A percentile compares a stretch with the other conserved stretches of the same genome.
These are phyloP conservation scores for Melinopterus prodromus DNA, from an alignment of 2,888 invertebrate genomes.

Conservation along the genomic window DNA sequence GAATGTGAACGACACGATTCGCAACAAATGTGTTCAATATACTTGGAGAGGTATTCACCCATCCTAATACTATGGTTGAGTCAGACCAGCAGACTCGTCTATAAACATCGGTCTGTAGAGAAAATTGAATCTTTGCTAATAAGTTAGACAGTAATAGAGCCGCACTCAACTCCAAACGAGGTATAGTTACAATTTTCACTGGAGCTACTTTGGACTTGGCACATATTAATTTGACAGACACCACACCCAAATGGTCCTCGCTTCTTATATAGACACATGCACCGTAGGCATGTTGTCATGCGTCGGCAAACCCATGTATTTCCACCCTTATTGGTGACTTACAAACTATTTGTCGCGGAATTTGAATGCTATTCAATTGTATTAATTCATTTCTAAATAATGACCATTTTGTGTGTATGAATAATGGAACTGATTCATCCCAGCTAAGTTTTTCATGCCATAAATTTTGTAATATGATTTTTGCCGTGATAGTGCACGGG, in stretches of 20 bases:
- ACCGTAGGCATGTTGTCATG: constrained; percentile 33
- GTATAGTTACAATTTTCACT: constrained; percentile 41
- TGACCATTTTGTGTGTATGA: constrained; percentile 32
- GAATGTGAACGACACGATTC: background rate
- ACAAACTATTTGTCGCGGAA: background rate
- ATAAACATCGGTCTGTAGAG: constrained; percentile 17
- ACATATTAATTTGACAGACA: constrained; percentile 26
- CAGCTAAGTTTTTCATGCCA: constrained; percentile 44
- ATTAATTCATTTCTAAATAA: constrained; percentile 26
- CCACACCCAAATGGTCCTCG: background rate
- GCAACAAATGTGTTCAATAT: constrained; percentile 21
- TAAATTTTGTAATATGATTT: constrained; percentile 45
- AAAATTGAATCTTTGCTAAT: constrained; percentile 29
- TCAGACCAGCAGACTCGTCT: constrained; percentile 43
- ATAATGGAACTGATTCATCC: constrained; percentile 45
- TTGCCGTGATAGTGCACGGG: constrained; percentile 44
- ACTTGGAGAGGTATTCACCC: constrained; percentile 41
- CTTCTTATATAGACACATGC: constrained; percentile 32
- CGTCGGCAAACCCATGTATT: constrained; percentile 43
- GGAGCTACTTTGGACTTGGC: constrained; percentile 38
- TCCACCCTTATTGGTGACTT: constrained; percentile 28
- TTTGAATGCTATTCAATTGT: constrained; percentile 28
- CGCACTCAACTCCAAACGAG: constrained; percentile 47
- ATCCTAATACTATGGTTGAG: constrained; percentile 38
- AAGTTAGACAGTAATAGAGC: constrained; percentile 45